Conservation (phyloP, 2,797 vertebrate genomes). For the Sphaeramia orbicularis region DNA sequence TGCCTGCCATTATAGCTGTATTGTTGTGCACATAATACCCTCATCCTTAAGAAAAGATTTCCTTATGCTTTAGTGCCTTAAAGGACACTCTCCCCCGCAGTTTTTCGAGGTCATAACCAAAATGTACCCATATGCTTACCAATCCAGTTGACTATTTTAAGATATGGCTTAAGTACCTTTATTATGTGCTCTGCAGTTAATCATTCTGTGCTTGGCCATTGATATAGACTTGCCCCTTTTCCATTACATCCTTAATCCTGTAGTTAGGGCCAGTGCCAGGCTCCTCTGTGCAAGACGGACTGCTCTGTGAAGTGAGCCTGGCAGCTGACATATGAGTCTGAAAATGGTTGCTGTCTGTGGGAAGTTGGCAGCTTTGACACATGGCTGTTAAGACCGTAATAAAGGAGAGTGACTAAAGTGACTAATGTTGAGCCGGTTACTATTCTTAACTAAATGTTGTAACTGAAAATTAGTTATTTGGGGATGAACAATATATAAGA, state of each 20-base stretch:
- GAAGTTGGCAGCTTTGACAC: slow-evolving; percentile 57
- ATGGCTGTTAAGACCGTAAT: slow-evolving; percentile 54
- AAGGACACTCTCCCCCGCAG: slow-evolving; percentile 45
- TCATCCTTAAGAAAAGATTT: slow-evolving; percentile 71
- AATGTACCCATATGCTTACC: slow-evolving; percentile 41
- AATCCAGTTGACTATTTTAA: slow-evolving; percentile 36
- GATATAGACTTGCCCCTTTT: slow-evolving; percentile 57
- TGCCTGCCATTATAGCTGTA: slow-evolving; percentile 76
- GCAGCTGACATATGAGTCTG: slow-evolving; percentile 73
- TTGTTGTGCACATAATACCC: slow-evolving; percentile 76
- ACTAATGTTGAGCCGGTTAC: slow-evolving; percentile 41
- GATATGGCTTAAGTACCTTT: slow-evolving; percentile 54
- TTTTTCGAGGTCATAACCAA: slow-evolving; percentile 45
- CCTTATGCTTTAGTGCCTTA: slow-evolving; percentile 31
- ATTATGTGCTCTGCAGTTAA: slow-evolving; percentile 68
- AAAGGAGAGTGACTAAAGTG: slow-evolving; percentile 58
- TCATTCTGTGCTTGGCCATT: slow-evolving; percentile 55
- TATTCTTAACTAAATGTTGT: slow-evolving; percentile 40
- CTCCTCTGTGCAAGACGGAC: slow-evolving; percentile 56
- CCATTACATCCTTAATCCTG: slow-evolving; percentile 57
- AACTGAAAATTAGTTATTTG: slow-evolving; percentile 17
- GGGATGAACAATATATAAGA: neutral
- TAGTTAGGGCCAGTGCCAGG: slow-evolving; percentile 59
- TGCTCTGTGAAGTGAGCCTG: slow-evolving; percentile 60
- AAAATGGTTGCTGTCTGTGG: slow-evolving; percentile 62